Conservation (phyloP, 2,888 invertebrate genomes). For the Dermolepida albohirtum region DNA sequence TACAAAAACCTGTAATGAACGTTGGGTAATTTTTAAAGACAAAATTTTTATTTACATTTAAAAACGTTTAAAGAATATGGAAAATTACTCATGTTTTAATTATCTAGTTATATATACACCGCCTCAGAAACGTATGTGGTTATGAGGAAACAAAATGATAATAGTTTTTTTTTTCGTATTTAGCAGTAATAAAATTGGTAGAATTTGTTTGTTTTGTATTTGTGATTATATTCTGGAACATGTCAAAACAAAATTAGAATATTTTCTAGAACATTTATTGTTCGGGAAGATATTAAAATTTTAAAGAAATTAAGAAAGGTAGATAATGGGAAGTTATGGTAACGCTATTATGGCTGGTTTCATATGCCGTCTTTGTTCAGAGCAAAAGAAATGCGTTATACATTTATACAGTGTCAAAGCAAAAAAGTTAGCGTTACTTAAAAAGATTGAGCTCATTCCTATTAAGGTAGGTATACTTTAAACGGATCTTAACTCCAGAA, state of each 20-base stretch:
- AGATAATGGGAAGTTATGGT: conserved; percentile 82
- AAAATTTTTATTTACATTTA: too few species aligned
- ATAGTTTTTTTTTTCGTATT: background rate
- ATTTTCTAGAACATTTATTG: conserved; percentile 29
- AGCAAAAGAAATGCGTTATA: conserved; percentile 85
- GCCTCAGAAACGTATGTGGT: too few species aligned
- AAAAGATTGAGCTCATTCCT: conserved; percentile 85
- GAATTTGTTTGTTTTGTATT: background rate
- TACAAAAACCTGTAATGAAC: too few species aligned
- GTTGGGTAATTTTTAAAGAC: too few species aligned
- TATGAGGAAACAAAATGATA: background rate
- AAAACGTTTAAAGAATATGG: too few species aligned
- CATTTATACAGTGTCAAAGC: conserved; percentile 87
- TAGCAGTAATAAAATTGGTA: too few species aligned
- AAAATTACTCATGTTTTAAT: too few species aligned
- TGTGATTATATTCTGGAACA: conserved; percentile 8
- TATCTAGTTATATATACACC: too few species aligned
- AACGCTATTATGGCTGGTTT: conserved; percentile 85
- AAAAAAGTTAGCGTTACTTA: conserved; percentile 77
- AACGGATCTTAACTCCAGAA: conserved; percentile 26
- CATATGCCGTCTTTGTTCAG: conserved; percentile 87
- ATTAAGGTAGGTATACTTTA: conserved; percentile 74
- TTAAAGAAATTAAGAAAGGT: background rate
- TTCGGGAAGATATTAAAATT: conserved; percentile 9
- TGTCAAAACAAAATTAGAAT: conserved; percentile 32